phyloP scores from a whole-genome alignment of 2,797 vertebrate species.

The Semotilus atromaculatus region DNA sequence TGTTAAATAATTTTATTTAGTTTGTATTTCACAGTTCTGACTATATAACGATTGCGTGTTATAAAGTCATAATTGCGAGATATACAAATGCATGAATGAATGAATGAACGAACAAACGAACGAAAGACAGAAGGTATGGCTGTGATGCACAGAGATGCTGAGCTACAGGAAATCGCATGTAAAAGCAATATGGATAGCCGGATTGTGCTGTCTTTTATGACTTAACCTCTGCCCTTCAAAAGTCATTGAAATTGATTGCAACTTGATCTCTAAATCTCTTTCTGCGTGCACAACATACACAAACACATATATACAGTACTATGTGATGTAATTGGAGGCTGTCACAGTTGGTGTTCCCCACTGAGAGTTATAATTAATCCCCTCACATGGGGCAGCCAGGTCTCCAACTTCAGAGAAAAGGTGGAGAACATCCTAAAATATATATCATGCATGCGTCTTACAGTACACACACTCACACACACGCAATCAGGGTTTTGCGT shows the following conservation, averaged over 20 bases:
- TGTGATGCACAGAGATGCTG: not conserved
- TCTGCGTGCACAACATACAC: not conserved
- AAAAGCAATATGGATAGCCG: not conserved
- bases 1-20: no score
- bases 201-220: not conserved
- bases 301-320: slow-evolving; percentile 27
- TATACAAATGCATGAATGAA: not conserved
- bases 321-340: slow-evolving; percentile 4
- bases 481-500: not conserved
- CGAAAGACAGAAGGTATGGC: not conserved
- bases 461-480: slow-evolving; percentile 25
- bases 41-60: no score
- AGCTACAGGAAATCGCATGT: not conserved
- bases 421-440: slow-evolving; percentile 7
- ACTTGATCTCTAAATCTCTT: not conserved
- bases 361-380: slow-evolving; percentile 54
- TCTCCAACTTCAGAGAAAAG: slow-evolving; percentile 26
- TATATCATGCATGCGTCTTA: not conserved
- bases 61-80: no score
- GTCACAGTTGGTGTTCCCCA: slow-evolving; percentile 21
- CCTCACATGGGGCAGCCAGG: slow-evolving; percentile 31
- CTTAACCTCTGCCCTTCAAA: slow-evolving; percentile 12
- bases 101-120: no score
- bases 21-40: no score
- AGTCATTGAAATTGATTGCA: slow-evolving; percentile 2